A percentile compares a stretch with the other conserved stretches of the same genome.
These are phyloP conservation scores for Tortricodes alternella DNA, from an alignment of 2,888 invertebrate species.

Conservation along the genomic window DNA sequence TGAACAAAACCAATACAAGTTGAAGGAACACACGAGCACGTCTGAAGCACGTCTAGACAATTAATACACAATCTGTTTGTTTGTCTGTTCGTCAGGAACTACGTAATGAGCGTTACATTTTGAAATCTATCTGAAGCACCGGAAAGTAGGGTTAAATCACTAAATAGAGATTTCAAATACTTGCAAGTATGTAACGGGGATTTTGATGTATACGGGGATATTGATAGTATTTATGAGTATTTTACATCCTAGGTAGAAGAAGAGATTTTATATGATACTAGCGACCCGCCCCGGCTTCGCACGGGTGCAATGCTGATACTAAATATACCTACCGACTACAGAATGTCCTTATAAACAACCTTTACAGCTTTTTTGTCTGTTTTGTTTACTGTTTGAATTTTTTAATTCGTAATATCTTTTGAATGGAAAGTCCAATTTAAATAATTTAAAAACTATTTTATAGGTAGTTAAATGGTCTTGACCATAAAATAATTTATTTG, in stretches of 20 bases:
- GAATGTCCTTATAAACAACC: too few relatives aligned
- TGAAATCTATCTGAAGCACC: conserved; percentile 19
- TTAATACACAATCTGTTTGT: conserved; percentile 51
- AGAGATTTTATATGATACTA: neutral
- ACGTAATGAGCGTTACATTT: conserved; percentile 42
- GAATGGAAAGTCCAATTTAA: too few relatives aligned
- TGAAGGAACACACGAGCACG: neutral
- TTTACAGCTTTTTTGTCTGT: too few relatives aligned
- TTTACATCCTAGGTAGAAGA: neutral
- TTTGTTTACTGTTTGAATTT: too few relatives aligned
- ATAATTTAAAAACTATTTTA: too few relatives aligned
- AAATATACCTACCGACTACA: too few relatives aligned
- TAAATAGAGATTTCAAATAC: neutral
- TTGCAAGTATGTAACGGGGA: neutral
- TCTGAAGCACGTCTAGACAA: conserved; percentile 39
- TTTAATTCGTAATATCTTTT: too few relatives aligned
- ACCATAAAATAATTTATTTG: too few relatives aligned
- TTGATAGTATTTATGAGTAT: neutral
- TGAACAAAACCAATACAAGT: neutral
- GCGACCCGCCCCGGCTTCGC: too few relatives aligned
- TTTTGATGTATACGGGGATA: neutral
- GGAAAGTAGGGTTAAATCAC: conserved; percentile 6
- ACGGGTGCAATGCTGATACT: too few relatives aligned
- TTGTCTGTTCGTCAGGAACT: conserved; percentile 32
- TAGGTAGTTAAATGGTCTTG: too few relatives aligned